Conservation (phyloP, 2,113 vertebrate species). For the Suricata suricatta region DNA sequence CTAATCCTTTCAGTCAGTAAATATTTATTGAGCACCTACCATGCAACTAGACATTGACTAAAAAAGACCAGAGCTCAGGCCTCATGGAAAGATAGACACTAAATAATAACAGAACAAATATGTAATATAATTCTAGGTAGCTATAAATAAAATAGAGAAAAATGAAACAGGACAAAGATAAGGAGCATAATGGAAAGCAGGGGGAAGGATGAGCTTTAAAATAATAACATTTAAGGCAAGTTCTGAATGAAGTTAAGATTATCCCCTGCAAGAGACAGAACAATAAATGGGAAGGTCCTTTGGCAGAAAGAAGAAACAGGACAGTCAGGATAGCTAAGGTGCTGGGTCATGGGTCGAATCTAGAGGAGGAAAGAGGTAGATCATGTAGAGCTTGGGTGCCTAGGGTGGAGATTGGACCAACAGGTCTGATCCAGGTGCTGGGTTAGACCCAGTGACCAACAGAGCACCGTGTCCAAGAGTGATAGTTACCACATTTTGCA, state of each 20-base stretch:
- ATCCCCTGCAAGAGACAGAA: not conserved
- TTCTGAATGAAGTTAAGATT: not conserved
- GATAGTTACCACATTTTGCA: accelerated
- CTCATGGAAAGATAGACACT: not conserved
- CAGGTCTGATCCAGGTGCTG: too few relatives aligned
- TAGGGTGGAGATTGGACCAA: too few relatives aligned
- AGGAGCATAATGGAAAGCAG: too few relatives aligned
- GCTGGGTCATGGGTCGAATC: not conserved
- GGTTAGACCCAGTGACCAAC: too few relatives aligned
- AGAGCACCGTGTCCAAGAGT: not conserved
- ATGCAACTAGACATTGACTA: not conserved
- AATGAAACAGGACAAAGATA: not conserved
- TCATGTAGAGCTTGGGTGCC: accelerated
- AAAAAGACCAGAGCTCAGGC: not conserved
- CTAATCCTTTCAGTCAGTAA: not conserved
- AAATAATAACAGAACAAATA: not conserved
- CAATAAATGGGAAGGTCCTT: not conserved
- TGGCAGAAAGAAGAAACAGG: not conserved
- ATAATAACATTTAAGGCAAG: not conserved
- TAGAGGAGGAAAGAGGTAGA: not conserved
- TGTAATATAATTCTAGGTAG: not conserved
- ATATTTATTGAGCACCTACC: not conserved
- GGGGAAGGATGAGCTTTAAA: not conserved
- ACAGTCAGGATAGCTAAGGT: accelerated
- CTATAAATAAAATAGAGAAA: not conserved